Percentiles rank a stretch among this genome's conserved stretches.
Conservation (phyloP, 2,113 vertebrate species). For the Anoura caudifer region DNA sequence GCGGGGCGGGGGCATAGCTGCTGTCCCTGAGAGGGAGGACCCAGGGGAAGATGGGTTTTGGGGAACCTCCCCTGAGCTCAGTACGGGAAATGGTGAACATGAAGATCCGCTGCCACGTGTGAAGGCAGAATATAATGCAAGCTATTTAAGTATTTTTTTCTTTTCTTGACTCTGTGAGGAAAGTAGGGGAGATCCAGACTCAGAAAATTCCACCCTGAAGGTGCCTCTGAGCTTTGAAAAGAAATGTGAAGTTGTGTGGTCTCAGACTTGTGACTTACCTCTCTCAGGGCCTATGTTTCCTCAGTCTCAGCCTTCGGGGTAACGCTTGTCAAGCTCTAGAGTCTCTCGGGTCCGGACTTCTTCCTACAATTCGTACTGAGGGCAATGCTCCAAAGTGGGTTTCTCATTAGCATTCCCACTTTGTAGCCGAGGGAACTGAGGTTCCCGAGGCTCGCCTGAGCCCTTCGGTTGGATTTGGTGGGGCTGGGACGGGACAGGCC, state of each 20-base stretch:
- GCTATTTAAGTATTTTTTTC: not conserved
- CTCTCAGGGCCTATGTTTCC: not conserved
- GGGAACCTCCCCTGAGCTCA: not conserved
- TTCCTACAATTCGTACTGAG: not conserved
- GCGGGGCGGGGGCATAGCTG: no score
- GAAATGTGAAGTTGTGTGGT: not conserved
- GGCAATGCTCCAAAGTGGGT: no score
- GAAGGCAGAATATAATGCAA: not conserved
- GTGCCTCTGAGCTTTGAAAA: not conserved
- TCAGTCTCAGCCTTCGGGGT: accelerated
- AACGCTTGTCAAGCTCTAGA: not conserved
- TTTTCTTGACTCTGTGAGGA: not conserved
- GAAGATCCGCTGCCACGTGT: not conserved
- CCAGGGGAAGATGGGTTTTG: not conserved
- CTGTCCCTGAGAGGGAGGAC: not conserved
- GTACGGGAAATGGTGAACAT: accelerated
- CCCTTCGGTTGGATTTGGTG: accelerated
- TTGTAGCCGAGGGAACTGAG: not conserved
- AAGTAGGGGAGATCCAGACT: not conserved
- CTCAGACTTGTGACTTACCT: no score
- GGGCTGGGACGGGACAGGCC: not conserved
- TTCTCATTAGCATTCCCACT: not conserved
- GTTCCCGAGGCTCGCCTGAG: not conserved
- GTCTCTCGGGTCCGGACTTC: not conserved
- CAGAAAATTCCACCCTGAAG: not conserved